Conservation (phyloP, 2,888 invertebrate genomes). For the Xylophagus ater region DNA sequence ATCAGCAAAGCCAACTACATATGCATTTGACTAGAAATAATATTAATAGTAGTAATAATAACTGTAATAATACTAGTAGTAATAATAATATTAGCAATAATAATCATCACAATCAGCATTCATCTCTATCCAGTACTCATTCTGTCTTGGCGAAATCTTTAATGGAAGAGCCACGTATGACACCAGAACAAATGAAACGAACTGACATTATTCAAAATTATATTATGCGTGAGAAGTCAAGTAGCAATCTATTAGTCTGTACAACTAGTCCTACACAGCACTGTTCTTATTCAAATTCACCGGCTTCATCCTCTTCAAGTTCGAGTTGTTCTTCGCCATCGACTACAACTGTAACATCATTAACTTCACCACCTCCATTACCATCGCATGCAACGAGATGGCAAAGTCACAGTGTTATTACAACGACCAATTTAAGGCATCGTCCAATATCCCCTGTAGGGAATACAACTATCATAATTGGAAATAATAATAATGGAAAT, state of each 20-base stretch:
- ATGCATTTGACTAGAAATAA: constrained; percentile 47
- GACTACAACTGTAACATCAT: constrained; percentile 31
- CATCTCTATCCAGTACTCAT: constrained; percentile 72
- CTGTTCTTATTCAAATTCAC: constrained; percentile 21
- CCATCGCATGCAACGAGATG: constrained; percentile 32
- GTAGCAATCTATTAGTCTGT: constrained; percentile 21
- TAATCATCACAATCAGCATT: constrained; percentile 29
- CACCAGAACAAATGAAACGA: constrained; percentile 82
- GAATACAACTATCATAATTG: constrained; percentile 20
- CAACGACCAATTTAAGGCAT: constrained; percentile 45
- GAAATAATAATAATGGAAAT: constrained; percentile 29
- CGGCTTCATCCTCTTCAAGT: constrained; percentile 22
- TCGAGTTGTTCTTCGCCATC: constrained; percentile 31
- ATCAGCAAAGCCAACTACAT: constrained; percentile 37
- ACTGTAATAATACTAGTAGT: constrained; percentile 33
- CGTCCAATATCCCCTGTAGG: constrained; percentile 37
- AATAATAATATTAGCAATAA: constrained; percentile 23
- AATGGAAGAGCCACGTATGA: constrained; percentile 90
- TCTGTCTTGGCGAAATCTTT: constrained; percentile 81
- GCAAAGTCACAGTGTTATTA: constrained; percentile 48
- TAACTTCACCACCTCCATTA: constrained; percentile 31
- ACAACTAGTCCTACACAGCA: constrained; percentile 14
- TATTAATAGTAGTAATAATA: constrained; percentile 21
- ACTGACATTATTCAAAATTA: constrained; percentile 87
- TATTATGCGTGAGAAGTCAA: constrained; percentile 60